Evolutionary conservation across 2,888 invertebrate genomes (phyloP).

Genomic region (Neuroscelio doddi): DNA sequence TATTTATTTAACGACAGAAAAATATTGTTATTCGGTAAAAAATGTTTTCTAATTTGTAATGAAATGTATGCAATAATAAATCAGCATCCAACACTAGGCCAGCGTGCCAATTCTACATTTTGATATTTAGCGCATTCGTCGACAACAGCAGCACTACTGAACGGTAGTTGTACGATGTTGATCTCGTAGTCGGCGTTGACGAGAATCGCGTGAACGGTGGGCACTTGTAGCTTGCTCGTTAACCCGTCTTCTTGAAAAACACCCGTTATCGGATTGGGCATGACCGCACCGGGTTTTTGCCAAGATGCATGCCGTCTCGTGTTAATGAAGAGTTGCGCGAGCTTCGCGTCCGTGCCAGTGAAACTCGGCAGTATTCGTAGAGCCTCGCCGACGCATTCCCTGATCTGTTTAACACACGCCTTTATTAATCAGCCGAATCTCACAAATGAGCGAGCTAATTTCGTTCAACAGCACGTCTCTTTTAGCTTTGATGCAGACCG

Average conservation of each 20-base stretch:
- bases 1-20: too few relatives aligned
- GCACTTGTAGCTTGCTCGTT: slow-evolving; percentile 59
- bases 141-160: slow-evolving; percentile 48
- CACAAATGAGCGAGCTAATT: slow-evolving; percentile 1
- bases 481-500: slow-evolving; percentile 1
- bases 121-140: slow-evolving; percentile 64
- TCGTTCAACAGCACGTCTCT: not conserved
- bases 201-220: slow-evolving; percentile 60
- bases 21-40: too few relatives aligned
- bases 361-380: slow-evolving; percentile 46
- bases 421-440: slow-evolving; percentile 2
- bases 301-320: slow-evolving; percentile 79
- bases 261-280: slow-evolving; percentile 79
- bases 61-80: slow-evolving; percentile 32
- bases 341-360: slow-evolving; percentile 49
- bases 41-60: too few relatives aligned
- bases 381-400: slow-evolving; percentile 59
- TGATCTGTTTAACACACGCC: slow-evolving; percentile 51
- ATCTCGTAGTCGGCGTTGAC: slow-evolving; percentile 66
- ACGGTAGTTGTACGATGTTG: slow-evolving; percentile 63
- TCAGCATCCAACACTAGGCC: slow-evolving; percentile 60
- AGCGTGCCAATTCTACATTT: slow-evolving; percentile 59
- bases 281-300: slow-evolving; percentile 78
- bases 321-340: slow-evolving; percentile 72
- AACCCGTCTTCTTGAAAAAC: slow-evolving; percentile 75